phyloP scores from a whole-genome alignment of 2,797 vertebrate genomes.

The Ambastaia sidthimunki region DNA sequence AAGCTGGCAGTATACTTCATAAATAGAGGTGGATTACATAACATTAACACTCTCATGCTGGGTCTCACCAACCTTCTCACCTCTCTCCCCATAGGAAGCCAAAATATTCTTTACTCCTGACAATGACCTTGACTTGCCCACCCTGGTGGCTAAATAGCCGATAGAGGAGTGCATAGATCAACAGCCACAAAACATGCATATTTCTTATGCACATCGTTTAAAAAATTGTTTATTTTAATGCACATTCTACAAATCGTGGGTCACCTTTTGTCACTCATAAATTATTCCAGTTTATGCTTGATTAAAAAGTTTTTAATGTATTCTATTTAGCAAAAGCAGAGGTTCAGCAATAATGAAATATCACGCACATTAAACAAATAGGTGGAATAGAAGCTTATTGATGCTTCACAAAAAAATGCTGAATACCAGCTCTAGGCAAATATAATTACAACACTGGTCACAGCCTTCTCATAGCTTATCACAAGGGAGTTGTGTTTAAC shows the following conservation, averaged over 20 bases:
- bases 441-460: not conserved
- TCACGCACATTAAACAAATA: not conserved
- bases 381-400: too few relatives aligned
- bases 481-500: conserved; percentile 45
- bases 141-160: conserved; percentile 34
- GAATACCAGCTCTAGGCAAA: not conserved
- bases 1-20: conserved; percentile 23
- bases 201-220: too few relatives aligned
- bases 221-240: too few relatives aligned
- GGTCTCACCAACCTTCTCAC: conserved; percentile 36
- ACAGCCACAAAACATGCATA: not conserved
- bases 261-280: not conserved
- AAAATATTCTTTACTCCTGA: conserved; percentile 45
- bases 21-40: conserved; percentile 19
- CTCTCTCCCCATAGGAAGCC: conserved; percentile 18
- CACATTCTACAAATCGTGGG: not conserved
- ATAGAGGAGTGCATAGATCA: conserved; percentile 5
- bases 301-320: not conserved
- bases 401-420: not conserved
- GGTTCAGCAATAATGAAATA: not conserved
- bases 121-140: conserved; percentile 65
- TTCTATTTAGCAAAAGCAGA: too few relatives aligned
- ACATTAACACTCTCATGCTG: conserved; percentile 35
- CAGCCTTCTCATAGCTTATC: conserved; percentile 60
- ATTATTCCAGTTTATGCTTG: not conserved